phyloP scores from a whole-genome alignment of 2,888 invertebrate species.

The Odontocerum albicorne region DNA sequence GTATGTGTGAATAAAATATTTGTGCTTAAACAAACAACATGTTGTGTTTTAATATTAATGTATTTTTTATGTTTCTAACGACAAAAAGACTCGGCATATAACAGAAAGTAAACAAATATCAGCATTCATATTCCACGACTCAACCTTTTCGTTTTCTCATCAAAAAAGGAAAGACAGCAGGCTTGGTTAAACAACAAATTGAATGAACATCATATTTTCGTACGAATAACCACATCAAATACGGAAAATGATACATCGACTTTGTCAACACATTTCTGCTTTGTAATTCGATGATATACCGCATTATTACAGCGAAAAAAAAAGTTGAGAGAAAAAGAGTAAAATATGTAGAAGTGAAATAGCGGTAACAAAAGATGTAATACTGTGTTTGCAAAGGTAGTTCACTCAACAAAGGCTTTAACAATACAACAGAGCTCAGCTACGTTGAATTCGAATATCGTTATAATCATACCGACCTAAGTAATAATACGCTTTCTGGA shows the following conservation, averaged over 20 bases:
- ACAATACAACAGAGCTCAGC: too few species aligned
- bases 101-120: slow-evolving; percentile 4
- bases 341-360: too few species aligned
- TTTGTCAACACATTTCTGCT: slow-evolving; percentile 17
- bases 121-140: slow-evolving; percentile 1
- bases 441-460: too few species aligned
- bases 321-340: not conserved
- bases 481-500: too few species aligned
- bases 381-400: too few species aligned
- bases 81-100: not conserved
- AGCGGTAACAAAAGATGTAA: too few species aligned
- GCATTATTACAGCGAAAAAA: slow-evolving; percentile 1
- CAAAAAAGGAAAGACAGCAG: slow-evolving; percentile 1
- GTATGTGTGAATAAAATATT: too few species aligned
- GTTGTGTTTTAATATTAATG: too few species aligned
- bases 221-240: slow-evolving; percentile 6
- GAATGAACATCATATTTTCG: slow-evolving; percentile 5
- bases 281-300: slow-evolving; percentile 20
- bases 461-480: too few species aligned
- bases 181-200: slow-evolving; percentile 10
- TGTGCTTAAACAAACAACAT: too few species aligned
- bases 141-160: slow-evolving; percentile 3
- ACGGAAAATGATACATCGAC: slow-evolving; percentile 16
- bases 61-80: not conserved
- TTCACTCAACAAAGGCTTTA: too few species aligned